Base-by-base conservation (phyloP, 2,888 invertebrate species). In the Melolontha melolontha region DNA sequence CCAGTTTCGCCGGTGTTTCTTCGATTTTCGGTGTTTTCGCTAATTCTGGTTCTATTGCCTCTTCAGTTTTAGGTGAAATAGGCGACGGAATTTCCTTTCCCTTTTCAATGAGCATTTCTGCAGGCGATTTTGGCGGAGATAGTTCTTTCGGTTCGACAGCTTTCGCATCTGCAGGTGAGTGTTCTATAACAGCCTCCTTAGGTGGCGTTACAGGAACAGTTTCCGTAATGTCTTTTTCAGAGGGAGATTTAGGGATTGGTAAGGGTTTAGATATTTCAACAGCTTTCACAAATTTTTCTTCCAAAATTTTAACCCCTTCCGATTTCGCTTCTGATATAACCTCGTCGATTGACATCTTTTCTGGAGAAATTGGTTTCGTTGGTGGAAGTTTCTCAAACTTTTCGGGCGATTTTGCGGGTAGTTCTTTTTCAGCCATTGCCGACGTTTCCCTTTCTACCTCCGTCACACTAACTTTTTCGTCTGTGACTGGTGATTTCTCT, bases 361-460 rank as follows among this genome's bases (percentile, higher is more conserved):
- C 42, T 5, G 51, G 41, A 12, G 51, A 40, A 12, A 34, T 40
- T 1, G n/a, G 41, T 39, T 52, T 29, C 22, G 41, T 29, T 2
- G 22, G 4, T n/a, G 51, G 12, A 1, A 49, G 4, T 29, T 44
- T 39, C 10, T 59, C 29, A 7, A 27, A 11, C 34, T 64, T 29
- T 57, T 16, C 17, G 22, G 51, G 51, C 6, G 51, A 51, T 8
- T 42, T 44, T 22, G 42, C 42, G 11, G 44, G 41, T 62, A 34
- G 8, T 12, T 22, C 27, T 6, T 22, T 27, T 16, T 22, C 22
- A 22, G 4, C 2, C 4, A 2, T 22, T 4, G 22, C 2, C 4
- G 22, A 22, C 22, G 22, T 1, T 22, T 1, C 22, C 4, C 4
- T 22, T 4, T 22, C 22, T 22, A 22, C 4, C 4, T 22, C 4